These are phyloP conservation scores for Petroica traversi DNA, from an alignment of 2,113 vertebrate species.

Conservation along the genomic window DNA sequence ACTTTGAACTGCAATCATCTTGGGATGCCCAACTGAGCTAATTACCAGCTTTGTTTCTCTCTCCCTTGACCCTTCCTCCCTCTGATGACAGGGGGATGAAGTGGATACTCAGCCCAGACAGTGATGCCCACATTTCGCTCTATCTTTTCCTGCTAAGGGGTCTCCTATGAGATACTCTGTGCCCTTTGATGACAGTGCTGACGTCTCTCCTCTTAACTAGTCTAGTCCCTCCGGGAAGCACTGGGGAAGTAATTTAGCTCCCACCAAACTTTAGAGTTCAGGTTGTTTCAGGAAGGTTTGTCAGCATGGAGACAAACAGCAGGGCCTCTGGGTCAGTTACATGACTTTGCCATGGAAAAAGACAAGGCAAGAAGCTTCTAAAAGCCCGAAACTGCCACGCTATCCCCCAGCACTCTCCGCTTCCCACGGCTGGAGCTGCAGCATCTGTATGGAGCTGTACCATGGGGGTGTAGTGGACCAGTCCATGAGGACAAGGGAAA, in stretches of 20 bases:
- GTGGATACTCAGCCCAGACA: neutral
- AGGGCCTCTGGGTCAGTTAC: neutral
- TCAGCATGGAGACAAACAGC: neutral
- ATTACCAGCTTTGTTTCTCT: slow-evolving; percentile 64
- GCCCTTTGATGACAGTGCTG: slow-evolving; percentile 28
- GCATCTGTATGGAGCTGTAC: neutral
- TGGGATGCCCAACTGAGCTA: slow-evolving; percentile 53
- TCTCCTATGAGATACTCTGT: slow-evolving; percentile 32
- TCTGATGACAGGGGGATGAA: slow-evolving; percentile 47
- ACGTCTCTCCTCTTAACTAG: neutral
- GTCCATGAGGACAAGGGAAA: neutral
- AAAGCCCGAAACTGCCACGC: neutral
- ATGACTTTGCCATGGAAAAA: neutral
- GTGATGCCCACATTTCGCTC: neutral
- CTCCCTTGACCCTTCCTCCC: neutral
- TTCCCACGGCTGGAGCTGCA: neutral
- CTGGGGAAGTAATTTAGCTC: slow-evolving; percentile 21
- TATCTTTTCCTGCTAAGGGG: neutral
- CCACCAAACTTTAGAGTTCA: slow-evolving; percentile 26
- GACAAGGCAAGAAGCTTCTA: neutral
- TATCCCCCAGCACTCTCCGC: neutral
- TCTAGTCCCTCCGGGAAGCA: neutral
- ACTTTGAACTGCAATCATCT: slow-evolving; percentile 54
- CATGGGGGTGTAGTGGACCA: accelerated
- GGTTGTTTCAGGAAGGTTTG: slow-evolving; percentile 1